A percentile compares a stretch with the other conserved stretches of the same genome.
Evolutionary conservation across 2,113 vertebrate species (phyloP).

Genomic region (Nycticryphes semicollaris): DNA sequence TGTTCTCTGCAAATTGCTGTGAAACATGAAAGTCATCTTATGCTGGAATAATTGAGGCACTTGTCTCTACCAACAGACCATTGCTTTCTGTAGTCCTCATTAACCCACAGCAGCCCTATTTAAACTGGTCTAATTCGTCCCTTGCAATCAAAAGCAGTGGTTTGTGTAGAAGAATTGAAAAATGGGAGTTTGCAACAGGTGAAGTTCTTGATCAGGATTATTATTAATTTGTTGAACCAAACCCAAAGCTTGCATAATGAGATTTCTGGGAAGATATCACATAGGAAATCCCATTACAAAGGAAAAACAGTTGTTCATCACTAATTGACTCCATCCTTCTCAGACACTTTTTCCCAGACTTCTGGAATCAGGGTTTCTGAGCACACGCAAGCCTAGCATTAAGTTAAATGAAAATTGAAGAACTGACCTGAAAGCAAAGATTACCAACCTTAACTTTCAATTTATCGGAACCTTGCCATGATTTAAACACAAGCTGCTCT

Average conservation of each 20-base stretch:
- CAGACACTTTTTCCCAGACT: background rate
- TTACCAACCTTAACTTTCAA: constrained; percentile 44
- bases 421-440: constrained; percentile 35
- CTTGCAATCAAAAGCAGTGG: background rate
- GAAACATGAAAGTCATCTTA: background rate
- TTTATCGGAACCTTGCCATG: background rate
- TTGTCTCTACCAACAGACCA: background rate
- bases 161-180: background rate
- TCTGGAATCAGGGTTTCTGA: constrained; percentile 7
- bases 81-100: background rate
- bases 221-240: background rate
- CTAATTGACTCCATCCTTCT: constrained; percentile 15
- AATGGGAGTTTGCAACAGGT: background rate
- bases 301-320: background rate
- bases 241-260: background rate
- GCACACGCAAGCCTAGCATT: background rate
- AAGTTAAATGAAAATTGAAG: constrained; percentile 46
- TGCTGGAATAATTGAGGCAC: background rate
- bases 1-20: background rate
- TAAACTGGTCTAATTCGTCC: background rate
- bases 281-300: background rate
- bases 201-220: background rate
- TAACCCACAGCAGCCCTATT: background rate
- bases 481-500: background rate
- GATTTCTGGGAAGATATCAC: background rate